These are phyloP conservation scores for Enteromius anoplus DNA, from an alignment of 2,797 vertebrate genomes.

Conservation along the genomic window DNA sequence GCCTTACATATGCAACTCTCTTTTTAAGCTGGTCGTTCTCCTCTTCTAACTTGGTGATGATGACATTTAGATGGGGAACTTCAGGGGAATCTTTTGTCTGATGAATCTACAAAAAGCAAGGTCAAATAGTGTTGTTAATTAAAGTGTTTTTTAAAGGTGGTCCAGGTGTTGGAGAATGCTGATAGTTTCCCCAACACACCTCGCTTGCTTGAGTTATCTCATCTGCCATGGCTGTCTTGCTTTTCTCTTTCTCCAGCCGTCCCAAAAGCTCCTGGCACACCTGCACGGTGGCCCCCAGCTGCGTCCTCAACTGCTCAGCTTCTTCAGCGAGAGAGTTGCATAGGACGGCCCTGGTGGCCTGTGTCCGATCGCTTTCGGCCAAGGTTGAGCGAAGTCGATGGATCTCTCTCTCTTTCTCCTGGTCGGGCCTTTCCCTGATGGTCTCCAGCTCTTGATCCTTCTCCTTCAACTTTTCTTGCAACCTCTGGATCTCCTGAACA, in stretches of 20 bases:
- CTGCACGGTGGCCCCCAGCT: constrained; percentile 83
- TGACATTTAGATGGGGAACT: constrained; percentile 59
- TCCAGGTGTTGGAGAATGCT: background rate
- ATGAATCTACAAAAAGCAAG: constrained; percentile 43
- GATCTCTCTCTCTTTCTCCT: constrained; percentile 83
- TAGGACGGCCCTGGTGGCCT: constrained; percentile 82
- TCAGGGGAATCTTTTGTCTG: constrained; percentile 68
- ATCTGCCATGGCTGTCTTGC: constrained; percentile 56
- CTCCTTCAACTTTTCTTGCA: constrained; percentile 77
- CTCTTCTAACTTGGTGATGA: constrained; percentile 78
- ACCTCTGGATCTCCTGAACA: constrained; percentile 82
- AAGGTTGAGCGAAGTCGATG: constrained; percentile 75
- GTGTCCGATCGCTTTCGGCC: constrained; percentile 77
- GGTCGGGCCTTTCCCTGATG: constrained; percentile 75
- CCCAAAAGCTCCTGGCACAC: constrained; percentile 90
- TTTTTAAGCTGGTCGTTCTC: constrained; percentile 88
- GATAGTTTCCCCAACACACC: constrained; percentile 67
- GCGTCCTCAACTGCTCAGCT: constrained; percentile 83
- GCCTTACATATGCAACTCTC: constrained; percentile 88
- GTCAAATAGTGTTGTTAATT: background rate
- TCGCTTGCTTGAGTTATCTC: constrained; percentile 65
- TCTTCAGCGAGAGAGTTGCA: constrained; percentile 87
- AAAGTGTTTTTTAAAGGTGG: background rate
- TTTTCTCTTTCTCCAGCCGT: constrained; percentile 80
- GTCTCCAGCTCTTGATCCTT: constrained; percentile 80